These are phyloP conservation scores for Aspidoscelis tigris DNA, from an alignment of 2,113 vertebrate species.

Conservation along the genomic window DNA sequence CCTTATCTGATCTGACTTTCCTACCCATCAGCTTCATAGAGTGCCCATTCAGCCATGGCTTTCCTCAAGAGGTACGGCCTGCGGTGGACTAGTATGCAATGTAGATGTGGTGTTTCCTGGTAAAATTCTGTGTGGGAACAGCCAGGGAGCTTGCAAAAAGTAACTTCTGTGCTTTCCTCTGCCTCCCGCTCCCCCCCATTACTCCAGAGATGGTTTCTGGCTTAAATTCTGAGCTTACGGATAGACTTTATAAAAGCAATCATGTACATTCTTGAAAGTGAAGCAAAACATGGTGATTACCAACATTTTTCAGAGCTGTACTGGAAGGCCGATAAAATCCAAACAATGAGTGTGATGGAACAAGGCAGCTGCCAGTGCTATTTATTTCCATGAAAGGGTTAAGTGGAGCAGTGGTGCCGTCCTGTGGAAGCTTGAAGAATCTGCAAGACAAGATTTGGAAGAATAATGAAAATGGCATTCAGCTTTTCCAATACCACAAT, in stretches of 20 bases:
- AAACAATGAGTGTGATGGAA: neutral
- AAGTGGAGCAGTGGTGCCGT: conserved; percentile 71
- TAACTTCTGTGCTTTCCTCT: too few species aligned
- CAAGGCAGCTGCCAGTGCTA: neutral
- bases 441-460: conserved; percentile 60
- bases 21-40: too few species aligned
- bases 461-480: neutral
- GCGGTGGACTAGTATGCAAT: too few species aligned
- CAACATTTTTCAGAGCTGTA: neutral
- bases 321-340: neutral
- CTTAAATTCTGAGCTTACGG: neutral
- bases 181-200: neutral
- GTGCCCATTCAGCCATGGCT: too few species aligned
- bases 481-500: neutral
- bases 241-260: neutral
- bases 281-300: neutral
- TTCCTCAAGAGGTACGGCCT: too few species aligned
- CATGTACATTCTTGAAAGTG: neutral
- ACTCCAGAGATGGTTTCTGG: neutral
- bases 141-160: too few species aligned
- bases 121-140: too few species aligned
- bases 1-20: too few species aligned
- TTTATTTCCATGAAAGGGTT: neutral
- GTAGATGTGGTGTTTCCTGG: too few species aligned
- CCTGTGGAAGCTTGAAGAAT: conserved; percentile 68